phyloP scores from a whole-genome alignment of 2,888 invertebrate species.

The Torymus tubicola region DNA sequence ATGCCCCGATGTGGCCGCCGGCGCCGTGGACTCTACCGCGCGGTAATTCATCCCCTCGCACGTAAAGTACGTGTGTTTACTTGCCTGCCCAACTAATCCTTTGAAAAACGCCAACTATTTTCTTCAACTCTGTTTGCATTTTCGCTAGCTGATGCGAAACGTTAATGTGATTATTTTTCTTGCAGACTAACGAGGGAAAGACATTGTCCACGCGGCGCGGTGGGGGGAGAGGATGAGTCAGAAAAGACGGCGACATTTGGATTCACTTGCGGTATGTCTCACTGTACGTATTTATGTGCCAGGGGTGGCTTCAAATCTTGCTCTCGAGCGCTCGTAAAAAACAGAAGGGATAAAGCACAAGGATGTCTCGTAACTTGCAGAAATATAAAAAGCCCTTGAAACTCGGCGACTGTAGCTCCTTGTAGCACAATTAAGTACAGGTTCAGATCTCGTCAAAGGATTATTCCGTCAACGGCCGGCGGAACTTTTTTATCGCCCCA shows the following conservation, averaged over 20 bases:
- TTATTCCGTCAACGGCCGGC: neutral
- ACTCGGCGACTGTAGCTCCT: constrained; percentile 17
- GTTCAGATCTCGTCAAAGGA: constrained; percentile 13
- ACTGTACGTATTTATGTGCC: constrained; percentile 49
- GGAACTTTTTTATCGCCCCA: neutral
- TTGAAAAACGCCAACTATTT: no score
- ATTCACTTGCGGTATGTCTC: constrained; percentile 62
- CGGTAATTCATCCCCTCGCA: constrained; percentile 70
- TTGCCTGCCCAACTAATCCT: no score
- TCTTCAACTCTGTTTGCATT: neutral
- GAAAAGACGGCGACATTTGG: constrained; percentile 55
- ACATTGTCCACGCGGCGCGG: neutral
- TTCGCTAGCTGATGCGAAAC: neutral
- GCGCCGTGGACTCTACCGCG: constrained; percentile 69
- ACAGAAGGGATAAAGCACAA: constrained; percentile 56
- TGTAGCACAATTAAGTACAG: constrained; percentile 37
- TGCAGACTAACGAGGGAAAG: neutral
- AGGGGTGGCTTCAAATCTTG: constrained; percentile 52
- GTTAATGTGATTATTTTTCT: constrained; percentile 8
- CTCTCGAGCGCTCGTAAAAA: constrained; percentile 62
- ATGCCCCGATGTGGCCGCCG: constrained; percentile 64
- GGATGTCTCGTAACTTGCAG: constrained; percentile 55
- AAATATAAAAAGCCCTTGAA: constrained; percentile 50
- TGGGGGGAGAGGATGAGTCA: constrained; percentile 56
- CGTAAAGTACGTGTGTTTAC: no score